Evolutionary conservation across 2,888 invertebrate genomes (phyloP), one percentile per base, ranked within the genome.

Genomic region (Cryptophagus acutangulus): DNA sequence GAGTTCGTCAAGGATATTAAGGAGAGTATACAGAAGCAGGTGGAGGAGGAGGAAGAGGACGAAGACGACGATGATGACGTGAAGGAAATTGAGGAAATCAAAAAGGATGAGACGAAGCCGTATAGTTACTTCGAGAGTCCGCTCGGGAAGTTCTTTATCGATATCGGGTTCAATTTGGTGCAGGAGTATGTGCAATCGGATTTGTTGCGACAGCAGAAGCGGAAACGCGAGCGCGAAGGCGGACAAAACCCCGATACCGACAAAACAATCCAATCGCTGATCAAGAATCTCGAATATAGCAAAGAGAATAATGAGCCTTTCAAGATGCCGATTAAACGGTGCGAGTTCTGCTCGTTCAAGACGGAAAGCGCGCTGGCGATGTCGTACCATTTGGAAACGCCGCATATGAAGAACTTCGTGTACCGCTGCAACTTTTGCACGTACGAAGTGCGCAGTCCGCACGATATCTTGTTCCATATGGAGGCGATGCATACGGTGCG

Each of bases 121-220:
- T 58, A 58, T 40, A 82, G 82, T 47, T 92, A 88, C 64, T 92
- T 92, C 65, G 87, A 88, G 51, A 82, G 86, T 66, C 84, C 91
- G 1, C 71, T 92, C 37, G 92, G 94, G 4, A 88, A 88, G 66
- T 87, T 94, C 59, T 87, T 94, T 61, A 85, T 87, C 70, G 88
- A 90, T 62, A 87, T 95, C 54, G 95, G 95, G 17, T 77, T 87
- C 41, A 90, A 87, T 65, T 76, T 92, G 49, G 93, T 92, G 2
- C 90, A 92, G 67, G 93, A 95, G 65, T 87, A 82, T 66, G 94
- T 95, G 13, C 94, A 95, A 72, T 81, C 82, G n/a, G 95, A 95
- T 72, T 72, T 94, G 41, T 73, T 94, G 39, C 82, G 86, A 52
- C 84, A 89, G 60, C 91, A 93, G 65, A 87, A 86, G 63, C 78